Evolutionary conservation across 2,113 vertebrate species (phyloP).

Genomic region (Oreochromis aureus): DNA sequence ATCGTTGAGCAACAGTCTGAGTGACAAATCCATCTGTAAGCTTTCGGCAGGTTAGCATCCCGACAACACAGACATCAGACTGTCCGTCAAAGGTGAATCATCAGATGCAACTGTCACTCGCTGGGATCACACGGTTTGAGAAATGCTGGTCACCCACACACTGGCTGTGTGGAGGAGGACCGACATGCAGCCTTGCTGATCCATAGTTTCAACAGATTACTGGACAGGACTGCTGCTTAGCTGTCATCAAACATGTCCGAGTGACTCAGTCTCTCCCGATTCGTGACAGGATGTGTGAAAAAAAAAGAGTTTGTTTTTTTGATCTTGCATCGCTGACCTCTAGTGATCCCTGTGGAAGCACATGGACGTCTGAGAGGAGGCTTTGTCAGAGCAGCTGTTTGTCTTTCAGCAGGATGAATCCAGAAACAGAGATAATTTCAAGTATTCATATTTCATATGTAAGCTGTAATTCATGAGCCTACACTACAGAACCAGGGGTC

Average conservation of each 20-base stretch:
- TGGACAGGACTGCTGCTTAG: slow-evolving; percentile 4
- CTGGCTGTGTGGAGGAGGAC: slow-evolving; percentile 5
- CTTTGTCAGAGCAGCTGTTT: slow-evolving; percentile 9
- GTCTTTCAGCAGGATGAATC: neutral
- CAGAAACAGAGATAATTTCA: neutral
- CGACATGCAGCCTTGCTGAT: neutral
- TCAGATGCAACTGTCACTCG: neutral
- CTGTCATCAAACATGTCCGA: neutral
- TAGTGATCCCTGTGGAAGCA: slow-evolving; percentile 36
- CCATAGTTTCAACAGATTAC: slow-evolving; percentile 44
- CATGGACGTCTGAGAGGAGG: slow-evolving; percentile 34
- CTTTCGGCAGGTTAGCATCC: neutral
- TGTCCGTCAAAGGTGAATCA: slow-evolving; percentile 37
- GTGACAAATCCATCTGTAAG: neutral
- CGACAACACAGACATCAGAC: neutral
- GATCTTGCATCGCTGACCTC: neutral
- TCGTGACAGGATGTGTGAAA: neutral
- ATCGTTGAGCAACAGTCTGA: neutral
- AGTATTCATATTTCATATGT: neutral
- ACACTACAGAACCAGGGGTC: neutral
- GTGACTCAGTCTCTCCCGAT: slow-evolving; percentile 55
- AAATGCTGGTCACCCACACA: slow-evolving; percentile 10
- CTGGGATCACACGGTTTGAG: neutral
- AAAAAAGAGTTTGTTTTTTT: neutral
- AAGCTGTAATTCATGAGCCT: neutral